These are phyloP conservation scores for Andricus grossulariae DNA, from an alignment of 1,140 invertebrate genomes.

Conservation along the genomic window DNA sequence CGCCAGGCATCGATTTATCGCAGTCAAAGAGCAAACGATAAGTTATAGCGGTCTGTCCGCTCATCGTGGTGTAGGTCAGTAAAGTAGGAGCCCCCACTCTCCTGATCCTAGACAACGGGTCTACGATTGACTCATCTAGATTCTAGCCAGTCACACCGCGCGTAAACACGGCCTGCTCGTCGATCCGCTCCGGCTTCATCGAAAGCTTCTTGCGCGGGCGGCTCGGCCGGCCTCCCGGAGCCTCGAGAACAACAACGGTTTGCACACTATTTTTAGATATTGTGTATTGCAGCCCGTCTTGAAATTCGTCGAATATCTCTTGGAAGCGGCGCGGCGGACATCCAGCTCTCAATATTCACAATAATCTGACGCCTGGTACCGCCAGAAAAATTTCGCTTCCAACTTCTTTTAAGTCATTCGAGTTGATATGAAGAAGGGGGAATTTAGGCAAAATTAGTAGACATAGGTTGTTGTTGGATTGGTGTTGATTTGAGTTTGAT, in stretches of 20 bases:
- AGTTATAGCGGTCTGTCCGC: conserved; percentile 50
- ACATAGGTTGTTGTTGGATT: background rate
- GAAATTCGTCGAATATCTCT: conserved; percentile 24
- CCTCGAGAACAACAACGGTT: conserved; percentile 41
- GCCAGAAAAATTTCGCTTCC: too few species aligned
- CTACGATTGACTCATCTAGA: conserved; percentile 74
- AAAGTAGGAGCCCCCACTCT: conserved; percentile 62
- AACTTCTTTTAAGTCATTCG: too few species aligned
- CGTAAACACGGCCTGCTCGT: conserved; percentile 31
- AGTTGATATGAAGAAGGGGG: too few species aligned
- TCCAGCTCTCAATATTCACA: background rate
- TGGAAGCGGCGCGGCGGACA: background rate
- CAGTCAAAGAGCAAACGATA: conserved; percentile 35
- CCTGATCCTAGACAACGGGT: conserved; percentile 71
- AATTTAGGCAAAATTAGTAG: too few species aligned
- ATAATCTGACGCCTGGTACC: background rate
- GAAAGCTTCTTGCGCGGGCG: conserved; percentile 16
- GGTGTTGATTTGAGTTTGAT: background rate
- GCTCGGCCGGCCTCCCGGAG: conserved; percentile 46
- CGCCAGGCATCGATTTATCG: conserved; percentile 50
- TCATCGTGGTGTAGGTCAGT: conserved; percentile 73
- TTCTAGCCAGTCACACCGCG: conserved; percentile 67
- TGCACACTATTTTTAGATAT: conserved; percentile 47
- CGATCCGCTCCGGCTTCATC: conserved; percentile 48
- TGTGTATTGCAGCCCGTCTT: conserved; percentile 1